Conservation (phyloP, 2,797 vertebrate genomes). For the Pristis pectinata region DNA sequence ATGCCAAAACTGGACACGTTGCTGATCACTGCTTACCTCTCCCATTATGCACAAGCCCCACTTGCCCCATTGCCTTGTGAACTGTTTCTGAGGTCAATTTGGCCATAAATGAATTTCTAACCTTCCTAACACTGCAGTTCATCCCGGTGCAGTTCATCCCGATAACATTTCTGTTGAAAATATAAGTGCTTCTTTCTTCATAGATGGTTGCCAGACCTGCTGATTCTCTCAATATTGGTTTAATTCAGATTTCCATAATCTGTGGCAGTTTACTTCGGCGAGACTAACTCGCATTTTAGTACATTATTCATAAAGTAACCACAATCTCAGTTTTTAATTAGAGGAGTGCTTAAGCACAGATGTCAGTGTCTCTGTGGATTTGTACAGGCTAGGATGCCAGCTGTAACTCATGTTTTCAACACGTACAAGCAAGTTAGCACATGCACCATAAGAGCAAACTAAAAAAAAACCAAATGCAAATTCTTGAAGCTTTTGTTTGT, state of each 20-base stretch:
- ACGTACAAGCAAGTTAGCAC: conserved; percentile 14
- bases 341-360: background rate
- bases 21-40: background rate
- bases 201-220: too few species aligned
- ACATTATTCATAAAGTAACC: background rate
- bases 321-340: conserved; percentile 6
- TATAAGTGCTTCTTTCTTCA: too few species aligned
- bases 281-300: background rate
- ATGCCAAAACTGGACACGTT: background rate
- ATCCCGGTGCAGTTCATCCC: background rate
- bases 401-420: background rate
- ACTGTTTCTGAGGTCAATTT: background rate
- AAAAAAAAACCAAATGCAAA: background rate
- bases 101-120: background rate
- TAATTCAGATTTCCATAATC: too few species aligned
- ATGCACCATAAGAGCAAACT: background rate
- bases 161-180: too few species aligned
- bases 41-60: background rate
- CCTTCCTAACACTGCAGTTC: background rate
- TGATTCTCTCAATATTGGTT: too few species aligned
- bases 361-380: background rate
- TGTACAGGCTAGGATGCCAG: conserved; percentile 7
- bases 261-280: too few species aligned
- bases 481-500: conserved; percentile 6
- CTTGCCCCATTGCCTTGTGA: background rate